Evolutionary conservation across 2,797 vertebrate genomes (phyloP), one percentile per base, ranked within the genome.

Genomic region (Acanthis flammea): DNA sequence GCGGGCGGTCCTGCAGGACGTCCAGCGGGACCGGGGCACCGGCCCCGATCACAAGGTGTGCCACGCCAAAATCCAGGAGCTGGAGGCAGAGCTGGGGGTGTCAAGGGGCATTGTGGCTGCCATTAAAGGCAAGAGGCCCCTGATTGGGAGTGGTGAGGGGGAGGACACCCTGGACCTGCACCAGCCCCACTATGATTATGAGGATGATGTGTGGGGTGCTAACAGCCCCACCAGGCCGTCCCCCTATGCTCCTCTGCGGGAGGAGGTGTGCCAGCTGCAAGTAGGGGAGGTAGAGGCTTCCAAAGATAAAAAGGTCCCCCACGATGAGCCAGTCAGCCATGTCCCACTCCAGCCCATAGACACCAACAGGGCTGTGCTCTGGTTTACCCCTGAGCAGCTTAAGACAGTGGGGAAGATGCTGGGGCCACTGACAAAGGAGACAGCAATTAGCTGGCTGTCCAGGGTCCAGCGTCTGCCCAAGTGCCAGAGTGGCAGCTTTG

Each of bases 1-100:
- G 73, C 79, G 96, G 91, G 96, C 96, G 0, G 96, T 96, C 50
- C 88, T 96, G 90, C 96, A 96, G 93, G 95, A 96, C 0, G 95
- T 80, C 66, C 96, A 96, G 62, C 16, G 96, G 62, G 96, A 96
- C 44, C 90, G 95, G 6, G 88, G 91, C 25, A 62, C 76, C 0
- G 95, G 94, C 14, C 93, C 96, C 0, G 95, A 96, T 10, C 96
- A 96, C 62, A 96, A 96, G 47, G 94, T 96, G 0, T 96, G 96
- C 76, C 95, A 96, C 0, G 95, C 96, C 28, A 96, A 96, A 39
- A 96, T 96, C 47, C 96, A 96, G 90, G 96, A 96, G 91, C 86
- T 96, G 79, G 95, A 96, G 83, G 96, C 96, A 1, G 96, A 96
- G 93, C 70, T 96, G 33, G 96, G 96, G 54, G 96, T 96, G 54